These are phyloP conservation scores for Hoplodrina ambigua DNA, from an alignment of 2,888 invertebrate species.

Conservation along the genomic window DNA sequence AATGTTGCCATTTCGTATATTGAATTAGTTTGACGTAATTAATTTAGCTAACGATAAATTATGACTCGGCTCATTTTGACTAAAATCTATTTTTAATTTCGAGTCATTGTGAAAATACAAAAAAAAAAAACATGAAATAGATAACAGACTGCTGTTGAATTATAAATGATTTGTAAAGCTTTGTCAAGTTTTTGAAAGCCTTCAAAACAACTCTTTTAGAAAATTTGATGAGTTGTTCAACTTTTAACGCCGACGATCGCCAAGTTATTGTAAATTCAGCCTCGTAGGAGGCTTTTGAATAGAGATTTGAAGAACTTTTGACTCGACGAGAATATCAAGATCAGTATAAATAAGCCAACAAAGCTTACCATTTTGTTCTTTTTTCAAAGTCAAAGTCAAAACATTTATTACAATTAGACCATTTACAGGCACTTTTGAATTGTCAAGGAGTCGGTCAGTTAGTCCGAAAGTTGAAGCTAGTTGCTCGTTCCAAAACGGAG, in stretches of 20 bases:
- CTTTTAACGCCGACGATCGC: slow-evolving; percentile 15
- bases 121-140: too few relatives aligned
- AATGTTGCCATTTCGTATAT: too few relatives aligned
- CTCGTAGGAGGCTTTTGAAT: slow-evolving; percentile 1
- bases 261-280: slow-evolving; percentile 20
- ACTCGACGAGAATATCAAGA: slow-evolving; percentile 1
- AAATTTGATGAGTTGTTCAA: slow-evolving; percentile 4
- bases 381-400: too few relatives aligned
- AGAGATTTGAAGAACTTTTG: slow-evolving; percentile 17
- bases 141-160: not conserved
- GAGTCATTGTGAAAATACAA: not conserved
- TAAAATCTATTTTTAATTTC: not conserved
- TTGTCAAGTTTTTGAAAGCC: slow-evolving; percentile 1
- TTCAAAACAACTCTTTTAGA: not conserved
- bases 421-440: too few relatives aligned
- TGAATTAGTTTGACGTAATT: too few relatives aligned
- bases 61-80: too few relatives aligned
- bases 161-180: slow-evolving; percentile 12
- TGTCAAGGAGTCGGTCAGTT: too few relatives aligned
- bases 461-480: too few relatives aligned
- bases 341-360: not conserved
- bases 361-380: not conserved
- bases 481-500: too few relatives aligned
- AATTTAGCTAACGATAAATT: too few relatives aligned
- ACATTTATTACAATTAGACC: too few relatives aligned